Base-by-base conservation (phyloP, 1,140 invertebrate genomes). In the Pogonognathellus flavescens region DNA sequence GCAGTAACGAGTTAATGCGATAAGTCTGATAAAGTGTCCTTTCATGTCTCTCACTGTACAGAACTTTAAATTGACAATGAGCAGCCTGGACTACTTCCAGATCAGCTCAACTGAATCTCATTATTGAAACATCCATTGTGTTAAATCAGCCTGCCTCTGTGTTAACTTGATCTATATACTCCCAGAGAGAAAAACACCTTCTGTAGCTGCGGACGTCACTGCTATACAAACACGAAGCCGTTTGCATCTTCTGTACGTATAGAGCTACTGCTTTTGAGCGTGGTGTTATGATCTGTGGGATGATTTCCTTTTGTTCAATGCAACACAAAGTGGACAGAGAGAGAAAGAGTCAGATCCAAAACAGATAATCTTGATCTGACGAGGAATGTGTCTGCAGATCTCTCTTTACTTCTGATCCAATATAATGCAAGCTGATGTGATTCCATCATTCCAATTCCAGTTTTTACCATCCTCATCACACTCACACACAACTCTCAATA, bases 71-170 rank as follows among this genome's bases (percentile, higher is more conserved):
- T 31, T 76, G 70, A 76, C 41, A 76, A 50, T 76, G 70, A 76
- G 31, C 16, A 76, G 31, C 41, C 31, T 76, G 70, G n/a, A 49
- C 70, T 76, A 31, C 41, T 50, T 16, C n/a, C 31, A 50, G 25
- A 18, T 76, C 14, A 76, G n/a, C 70, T 49, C 11, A 76, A 76
- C 70, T 76, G 70, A 76, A 76, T 76, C 70, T 76, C 70, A 76
- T 76, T 76, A 76, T 50, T 16, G 25, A 76, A 66, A 6, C 20
- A 66, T 25, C 22, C 70, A 41, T 18, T n/a, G 41, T 16, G 49
- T 76, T 13, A 57, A 57, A n/a, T 10, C 1, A n/a, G n/a, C 53
- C 53, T 57, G 53, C 31, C 31, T 6, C 31, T 41, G 31, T 41
- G 31, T 49, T 18, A 31, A 49, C 41, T 31, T 41, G 70, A 76